These are phyloP conservation scores for Dynastes grantii DNA, from an alignment of 2,888 invertebrate genomes.

Conservation along the genomic window DNA sequence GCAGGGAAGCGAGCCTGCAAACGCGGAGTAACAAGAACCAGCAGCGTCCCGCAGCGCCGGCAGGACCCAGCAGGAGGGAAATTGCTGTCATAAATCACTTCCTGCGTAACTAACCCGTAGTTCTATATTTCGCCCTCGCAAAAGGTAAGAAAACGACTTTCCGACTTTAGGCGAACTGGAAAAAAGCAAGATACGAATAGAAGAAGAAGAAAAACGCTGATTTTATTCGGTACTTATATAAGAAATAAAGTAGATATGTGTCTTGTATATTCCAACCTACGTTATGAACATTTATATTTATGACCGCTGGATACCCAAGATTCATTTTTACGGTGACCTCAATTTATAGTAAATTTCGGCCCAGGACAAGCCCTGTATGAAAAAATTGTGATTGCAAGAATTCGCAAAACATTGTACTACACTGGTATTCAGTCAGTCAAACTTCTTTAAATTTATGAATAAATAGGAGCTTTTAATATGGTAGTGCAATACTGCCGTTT, in stretches of 20 bases:
- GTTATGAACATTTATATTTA: background rate
- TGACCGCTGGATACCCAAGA: background rate
- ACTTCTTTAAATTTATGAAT: no score
- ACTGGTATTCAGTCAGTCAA: no score
- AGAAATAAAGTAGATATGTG: slow-evolving; percentile 12
- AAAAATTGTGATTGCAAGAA: background rate
- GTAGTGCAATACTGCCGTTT: no score
- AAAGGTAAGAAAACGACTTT: slow-evolving; percentile 50
- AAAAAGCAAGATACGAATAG: slow-evolving; percentile 27
- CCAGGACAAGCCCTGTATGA: background rate
- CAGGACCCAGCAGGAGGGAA: slow-evolving; percentile 62
- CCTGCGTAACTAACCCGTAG: slow-evolving; percentile 62
- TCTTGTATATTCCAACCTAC: background rate
- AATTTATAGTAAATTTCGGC: slow-evolving; percentile 7
- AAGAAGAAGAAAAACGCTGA: slow-evolving; percentile 37
- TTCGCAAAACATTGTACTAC: no score
- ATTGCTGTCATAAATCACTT: slow-evolving; percentile 64
- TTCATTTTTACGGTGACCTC: background rate
- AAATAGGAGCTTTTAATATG: no score
- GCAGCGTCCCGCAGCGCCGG: slow-evolving; percentile 56
- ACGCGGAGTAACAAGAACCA: slow-evolving; percentile 53
- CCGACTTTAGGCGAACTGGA: slow-evolving; percentile 27
- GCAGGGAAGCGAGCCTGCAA: slow-evolving; percentile 48
- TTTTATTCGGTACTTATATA: slow-evolving; percentile 41
- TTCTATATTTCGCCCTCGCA: slow-evolving; percentile 57